A percentile compares a stretch with the other conserved stretches of the same genome.
These are phyloP conservation scores for Drosophila eugracilis DNA, from an alignment of 1,140 invertebrate genomes.

Conservation along the genomic window DNA sequence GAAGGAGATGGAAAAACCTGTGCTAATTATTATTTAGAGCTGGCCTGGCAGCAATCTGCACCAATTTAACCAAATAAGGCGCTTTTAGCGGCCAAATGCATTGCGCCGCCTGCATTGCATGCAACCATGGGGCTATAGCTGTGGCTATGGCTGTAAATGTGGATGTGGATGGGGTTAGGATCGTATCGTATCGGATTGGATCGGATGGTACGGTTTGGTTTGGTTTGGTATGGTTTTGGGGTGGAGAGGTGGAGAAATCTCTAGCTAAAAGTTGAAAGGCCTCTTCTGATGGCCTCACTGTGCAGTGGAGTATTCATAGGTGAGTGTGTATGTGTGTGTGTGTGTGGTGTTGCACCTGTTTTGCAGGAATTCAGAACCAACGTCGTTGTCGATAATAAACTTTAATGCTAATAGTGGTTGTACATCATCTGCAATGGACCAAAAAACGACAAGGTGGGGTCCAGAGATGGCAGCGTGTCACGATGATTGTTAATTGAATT, in stretches of 20 bases:
- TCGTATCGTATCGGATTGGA: slow-evolving; percentile 25
- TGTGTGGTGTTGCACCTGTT: slow-evolving; percentile 67
- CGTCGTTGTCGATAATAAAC: slow-evolving; percentile 83
- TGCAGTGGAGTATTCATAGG: slow-evolving; percentile 9
- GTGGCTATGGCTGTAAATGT: slow-evolving; percentile 23
- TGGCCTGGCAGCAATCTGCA: slow-evolving; percentile 77
- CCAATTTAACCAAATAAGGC: slow-evolving; percentile 84
- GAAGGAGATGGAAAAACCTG: slow-evolving; percentile 63
- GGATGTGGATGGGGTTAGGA: slow-evolving; percentile 19
- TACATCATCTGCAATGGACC: slow-evolving; percentile 81
- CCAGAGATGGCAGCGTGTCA: slow-evolving; percentile 13
- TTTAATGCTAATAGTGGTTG: slow-evolving; percentile 84
- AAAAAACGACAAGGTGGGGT: slow-evolving; percentile 62
- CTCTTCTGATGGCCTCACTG: slow-evolving; percentile 44
- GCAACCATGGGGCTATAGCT: slow-evolving; percentile 48
- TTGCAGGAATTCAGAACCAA: slow-evolving; percentile 81
- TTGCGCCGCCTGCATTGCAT: slow-evolving; percentile 52
- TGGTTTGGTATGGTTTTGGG: background rate
- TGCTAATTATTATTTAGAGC: slow-evolving; percentile 84
- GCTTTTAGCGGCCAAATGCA: slow-evolving; percentile 81
- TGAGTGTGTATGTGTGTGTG: slow-evolving; percentile 3
- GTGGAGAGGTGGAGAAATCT: slow-evolving; percentile 67
- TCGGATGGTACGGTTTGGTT: background rate
- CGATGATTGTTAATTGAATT: slow-evolving; percentile 9
- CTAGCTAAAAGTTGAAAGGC: slow-evolving; percentile 75